These are phyloP conservation scores for Apamea monoglypha DNA, from an alignment of 2,888 invertebrate genomes.

Conservation along the genomic window DNA sequence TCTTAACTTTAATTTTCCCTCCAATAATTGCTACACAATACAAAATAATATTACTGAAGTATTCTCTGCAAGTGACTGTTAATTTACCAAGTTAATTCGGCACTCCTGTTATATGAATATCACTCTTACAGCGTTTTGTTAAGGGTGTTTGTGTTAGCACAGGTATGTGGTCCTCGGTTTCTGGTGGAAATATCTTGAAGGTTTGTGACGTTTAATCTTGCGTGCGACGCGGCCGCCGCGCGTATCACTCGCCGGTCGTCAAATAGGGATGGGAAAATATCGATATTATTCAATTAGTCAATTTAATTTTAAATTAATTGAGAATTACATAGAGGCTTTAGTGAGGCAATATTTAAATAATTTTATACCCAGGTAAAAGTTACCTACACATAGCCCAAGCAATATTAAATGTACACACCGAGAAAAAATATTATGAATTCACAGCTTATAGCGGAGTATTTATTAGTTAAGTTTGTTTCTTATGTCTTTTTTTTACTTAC, in stretches of 20 bases:
- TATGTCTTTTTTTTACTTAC: neutral
- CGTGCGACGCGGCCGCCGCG: slow-evolving; percentile 87
- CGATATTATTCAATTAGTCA: slow-evolving; percentile 43
- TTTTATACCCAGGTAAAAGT: neutral
- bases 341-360: neutral
- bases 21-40: slow-evolving; percentile 76
- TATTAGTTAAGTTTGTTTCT: neutral
- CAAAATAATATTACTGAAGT: slow-evolving; percentile 72
- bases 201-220: slow-evolving; percentile 90
- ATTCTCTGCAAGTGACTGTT: slow-evolving; percentile 82
- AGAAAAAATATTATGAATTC: neutral
- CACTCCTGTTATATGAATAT: slow-evolving; percentile 55
- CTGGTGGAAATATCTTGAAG: slow-evolving; percentile 82
- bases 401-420: neutral
- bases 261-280: slow-evolving; percentile 72
- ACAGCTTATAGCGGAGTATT: neutral
- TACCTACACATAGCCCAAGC: neutral
- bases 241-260: slow-evolving; percentile 86
- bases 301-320: neutral
- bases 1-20: slow-evolving; percentile 67
- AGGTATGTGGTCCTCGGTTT: slow-evolving; percentile 71
- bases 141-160: slow-evolving; percentile 64
- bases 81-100: slow-evolving; percentile 63
- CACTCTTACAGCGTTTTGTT: slow-evolving; percentile 64
- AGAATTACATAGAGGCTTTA: neutral